phyloP scores from a whole-genome alignment of 53 echinoderm and acorn worm genomes.

The Arbacia lixula region DNA sequence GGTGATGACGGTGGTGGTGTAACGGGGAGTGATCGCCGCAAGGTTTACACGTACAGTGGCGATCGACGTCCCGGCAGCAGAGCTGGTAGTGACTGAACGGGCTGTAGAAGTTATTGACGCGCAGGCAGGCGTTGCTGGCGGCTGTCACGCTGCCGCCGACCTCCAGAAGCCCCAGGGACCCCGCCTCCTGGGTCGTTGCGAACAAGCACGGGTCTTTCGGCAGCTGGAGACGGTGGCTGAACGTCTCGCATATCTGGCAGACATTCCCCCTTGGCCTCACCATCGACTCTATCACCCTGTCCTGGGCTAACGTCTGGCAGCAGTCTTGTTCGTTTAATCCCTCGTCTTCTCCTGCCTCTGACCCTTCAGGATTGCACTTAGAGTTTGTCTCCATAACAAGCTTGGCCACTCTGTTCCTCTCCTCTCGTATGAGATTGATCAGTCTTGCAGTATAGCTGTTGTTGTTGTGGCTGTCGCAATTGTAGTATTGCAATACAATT shows the following conservation, averaged over 20 bases:
- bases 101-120: slow-evolving; percentile 83
- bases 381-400: not conserved
- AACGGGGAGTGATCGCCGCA: slow-evolving; percentile 7
- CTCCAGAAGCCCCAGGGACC: slow-evolving; percentile 40
- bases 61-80: slow-evolving; percentile 71
- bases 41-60: slow-evolving; percentile 24
- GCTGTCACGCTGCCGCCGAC: slow-evolving; percentile 52
- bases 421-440: not conserved
- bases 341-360: not conserved
- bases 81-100: slow-evolving; percentile 81
- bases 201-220: slow-evolving; percentile 46
- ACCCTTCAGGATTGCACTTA: not conserved
- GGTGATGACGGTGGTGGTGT: slow-evolving; percentile 26
- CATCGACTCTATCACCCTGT: slow-evolving; percentile 52
- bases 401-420: not conserved
- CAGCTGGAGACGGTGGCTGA: slow-evolving; percentile 37
- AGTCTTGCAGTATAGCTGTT: not conserved
- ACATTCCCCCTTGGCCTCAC: slow-evolving; percentile 64
- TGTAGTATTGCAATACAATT: slow-evolving; percentile 80
- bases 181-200: slow-evolving; percentile 21
- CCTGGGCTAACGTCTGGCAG: slow-evolving; percentile 78
- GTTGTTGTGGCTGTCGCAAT: slow-evolving; percentile 76
- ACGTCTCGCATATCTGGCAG: slow-evolving; percentile 85
- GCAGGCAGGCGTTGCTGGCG: slow-evolving; percentile 69
- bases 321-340: slow-evolving; percentile 52